These are phyloP conservation scores for Drosophila heteroneura DNA, from an alignment of 2,888 invertebrate genomes.

Conservation along the genomic window DNA sequence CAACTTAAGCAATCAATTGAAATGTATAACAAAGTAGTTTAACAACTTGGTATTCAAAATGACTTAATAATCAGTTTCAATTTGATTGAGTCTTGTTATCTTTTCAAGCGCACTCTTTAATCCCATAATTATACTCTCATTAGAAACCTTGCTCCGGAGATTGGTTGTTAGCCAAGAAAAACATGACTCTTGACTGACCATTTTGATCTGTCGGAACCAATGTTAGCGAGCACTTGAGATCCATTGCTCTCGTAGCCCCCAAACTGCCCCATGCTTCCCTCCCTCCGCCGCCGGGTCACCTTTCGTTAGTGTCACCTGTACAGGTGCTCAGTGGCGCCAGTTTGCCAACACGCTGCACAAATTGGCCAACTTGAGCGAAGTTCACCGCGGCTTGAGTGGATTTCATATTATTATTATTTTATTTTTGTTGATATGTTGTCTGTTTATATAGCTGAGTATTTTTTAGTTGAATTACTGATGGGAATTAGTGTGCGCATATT, in stretches of 20 bases:
- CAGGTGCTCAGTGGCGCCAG: slow-evolving; percentile 33
- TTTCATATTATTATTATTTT: slow-evolving; percentile 1
- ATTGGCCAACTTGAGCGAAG: slow-evolving; percentile 12
- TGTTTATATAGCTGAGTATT: slow-evolving; percentile 47
- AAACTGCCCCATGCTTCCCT: slow-evolving; percentile 4
- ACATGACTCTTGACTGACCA: slow-evolving; percentile 36
- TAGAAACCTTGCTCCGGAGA: slow-evolving; percentile 14
- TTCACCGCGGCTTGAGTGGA: slow-evolving; percentile 15
- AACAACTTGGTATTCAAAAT: neutral
- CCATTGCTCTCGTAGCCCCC: slow-evolving; percentile 42
- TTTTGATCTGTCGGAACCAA: slow-evolving; percentile 65
- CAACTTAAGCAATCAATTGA: neutral
- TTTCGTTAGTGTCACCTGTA: slow-evolving; percentile 52
- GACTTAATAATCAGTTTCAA: slow-evolving; percentile 12
- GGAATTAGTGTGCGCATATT: slow-evolving; percentile 80
- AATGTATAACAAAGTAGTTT: neutral
- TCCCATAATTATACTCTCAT: slow-evolving; percentile 4
- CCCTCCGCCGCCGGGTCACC: neutral
- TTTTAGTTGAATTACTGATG: slow-evolving; percentile 76
- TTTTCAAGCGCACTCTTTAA: slow-evolving; percentile 8
- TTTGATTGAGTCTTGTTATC: slow-evolving; percentile 16
- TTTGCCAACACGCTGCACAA: slow-evolving; percentile 21
- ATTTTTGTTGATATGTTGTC: slow-evolving; percentile 2
- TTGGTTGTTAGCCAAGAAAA: slow-evolving; percentile 18
- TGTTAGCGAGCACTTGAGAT: slow-evolving; percentile 56